Percentiles rank a stretch among this genome's conserved stretches.
phyloP scores from a whole-genome alignment of 2,888 invertebrate genomes.

The Drosophila maculinotata region DNA sequence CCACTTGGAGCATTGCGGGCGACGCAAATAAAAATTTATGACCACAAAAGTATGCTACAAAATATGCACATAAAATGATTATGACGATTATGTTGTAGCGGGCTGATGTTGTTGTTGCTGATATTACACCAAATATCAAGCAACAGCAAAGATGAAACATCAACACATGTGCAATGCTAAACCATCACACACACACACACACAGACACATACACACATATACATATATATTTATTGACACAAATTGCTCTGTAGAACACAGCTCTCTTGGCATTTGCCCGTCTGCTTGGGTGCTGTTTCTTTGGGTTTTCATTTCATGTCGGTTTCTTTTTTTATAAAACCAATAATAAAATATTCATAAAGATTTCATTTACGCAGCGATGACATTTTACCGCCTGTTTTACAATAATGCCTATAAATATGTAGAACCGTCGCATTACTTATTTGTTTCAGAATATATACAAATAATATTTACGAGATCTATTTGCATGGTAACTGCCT shows the following conservation, averaged over 20 bases:
- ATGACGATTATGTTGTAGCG: constrained; percentile 73
- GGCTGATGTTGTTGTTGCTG: constrained; percentile 29
- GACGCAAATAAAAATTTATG: constrained; percentile 77
- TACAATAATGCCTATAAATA: constrained; percentile 57
- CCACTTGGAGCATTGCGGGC: constrained; percentile 48
- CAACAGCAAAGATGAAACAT: constrained; percentile 43
- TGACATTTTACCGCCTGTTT: constrained; percentile 53
- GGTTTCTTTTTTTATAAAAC: constrained; percentile 62
- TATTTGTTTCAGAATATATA: no score
- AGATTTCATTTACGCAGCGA: constrained; percentile 68
- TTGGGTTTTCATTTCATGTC: constrained; percentile 7
- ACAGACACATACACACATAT: no score
- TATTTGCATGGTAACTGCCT: constrained; percentile 8
- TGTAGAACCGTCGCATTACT: constrained; percentile 8
- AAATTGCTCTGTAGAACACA: constrained; percentile 74
- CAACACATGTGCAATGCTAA: constrained; percentile 49
- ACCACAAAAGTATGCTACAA: constrained; percentile 72
- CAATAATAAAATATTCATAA: constrained; percentile 82
- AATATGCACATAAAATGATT: constrained; percentile 79
- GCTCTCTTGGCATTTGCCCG: constrained; percentile 31
- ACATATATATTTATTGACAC: constrained; percentile 76
- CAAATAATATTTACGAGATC: constrained; percentile 7
- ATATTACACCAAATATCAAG: constrained; percentile 45
- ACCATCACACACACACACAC: constrained; percentile 37
- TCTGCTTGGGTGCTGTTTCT: constrained; percentile 10